A percentile compares a stretch with the other conserved stretches of the same genome.
Conservation (phyloP, 2,113 vertebrate genomes). For the Cynoglossus semilaevis region DNA sequence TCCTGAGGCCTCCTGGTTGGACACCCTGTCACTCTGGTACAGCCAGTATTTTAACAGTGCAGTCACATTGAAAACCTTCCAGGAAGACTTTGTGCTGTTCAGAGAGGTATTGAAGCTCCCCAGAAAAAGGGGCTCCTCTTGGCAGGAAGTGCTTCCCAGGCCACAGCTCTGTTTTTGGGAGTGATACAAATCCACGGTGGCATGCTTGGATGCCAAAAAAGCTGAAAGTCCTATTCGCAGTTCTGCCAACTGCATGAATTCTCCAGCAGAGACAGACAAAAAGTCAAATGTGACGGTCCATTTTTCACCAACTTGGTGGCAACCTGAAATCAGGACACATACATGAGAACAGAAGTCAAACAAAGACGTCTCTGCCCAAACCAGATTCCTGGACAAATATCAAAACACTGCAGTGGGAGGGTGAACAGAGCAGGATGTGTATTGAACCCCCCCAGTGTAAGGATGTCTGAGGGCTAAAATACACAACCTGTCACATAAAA, state of each 20-base stretch:
- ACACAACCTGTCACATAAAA: constrained; percentile 76
- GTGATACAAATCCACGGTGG: constrained; percentile 82
- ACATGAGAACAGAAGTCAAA: constrained; percentile 8
- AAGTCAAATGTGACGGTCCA: constrained; percentile 85
- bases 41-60: constrained; percentile 78
- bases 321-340: constrained; percentile 68
- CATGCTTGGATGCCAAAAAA: constrained; percentile 37
- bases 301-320: constrained; percentile 70
- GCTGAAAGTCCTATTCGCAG: constrained; percentile 74
- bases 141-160: constrained; percentile 24
- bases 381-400: constrained; percentile 68
- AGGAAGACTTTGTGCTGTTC: constrained; percentile 62
- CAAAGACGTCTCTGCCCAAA: constrained; percentile 20
- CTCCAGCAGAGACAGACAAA: constrained; percentile 78
- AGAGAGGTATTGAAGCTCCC: constrained; percentile 70
- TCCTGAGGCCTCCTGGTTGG: constrained; percentile 25
- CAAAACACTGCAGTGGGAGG: constrained; percentile 51
- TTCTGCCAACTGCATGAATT: constrained; percentile 79
- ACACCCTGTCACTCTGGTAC: constrained; percentile 41
- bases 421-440: constrained; percentile 72
- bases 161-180: constrained; percentile 56
- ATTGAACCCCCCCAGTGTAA: constrained; percentile 68
- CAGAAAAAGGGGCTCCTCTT: constrained; percentile 69
- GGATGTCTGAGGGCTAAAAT: constrained; percentile 79
- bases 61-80: constrained; percentile 84